Conservation (phyloP, 1,140 invertebrate species). For the Stegodyphus mimosarum region DNA sequence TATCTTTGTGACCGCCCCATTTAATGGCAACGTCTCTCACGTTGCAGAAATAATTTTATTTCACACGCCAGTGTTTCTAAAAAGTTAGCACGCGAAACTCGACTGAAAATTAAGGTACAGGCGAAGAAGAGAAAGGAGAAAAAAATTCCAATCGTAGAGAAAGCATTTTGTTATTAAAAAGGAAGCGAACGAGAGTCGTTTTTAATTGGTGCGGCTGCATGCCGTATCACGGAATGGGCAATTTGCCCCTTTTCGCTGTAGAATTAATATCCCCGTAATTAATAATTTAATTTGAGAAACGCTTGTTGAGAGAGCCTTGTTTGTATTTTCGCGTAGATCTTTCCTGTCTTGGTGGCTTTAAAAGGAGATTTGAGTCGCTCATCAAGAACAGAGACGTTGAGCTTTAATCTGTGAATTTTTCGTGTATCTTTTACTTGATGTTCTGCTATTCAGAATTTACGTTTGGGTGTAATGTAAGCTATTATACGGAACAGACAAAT, state of each 20-base stretch:
- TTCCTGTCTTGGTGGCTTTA: too few relatives aligned
- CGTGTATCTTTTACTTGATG: too few relatives aligned
- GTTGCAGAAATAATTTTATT: conserved; percentile 27
- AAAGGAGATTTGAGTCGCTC: too few relatives aligned
- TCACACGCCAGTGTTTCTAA: conserved; percentile 12
- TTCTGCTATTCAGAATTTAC: too few relatives aligned
- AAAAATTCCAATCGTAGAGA: conserved; percentile 22
- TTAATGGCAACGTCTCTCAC: conserved; percentile 21
- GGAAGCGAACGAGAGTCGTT: conserved; percentile 15
- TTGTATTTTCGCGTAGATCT: not conserved
- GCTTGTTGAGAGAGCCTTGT: not conserved
- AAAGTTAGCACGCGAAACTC: not conserved
- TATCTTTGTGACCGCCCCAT: conserved; percentile 16
- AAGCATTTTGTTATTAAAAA: conserved; percentile 46
- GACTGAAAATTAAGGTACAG: conserved; percentile 26
- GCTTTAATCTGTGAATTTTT: too few relatives aligned
- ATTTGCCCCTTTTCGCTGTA: conserved; percentile 9
- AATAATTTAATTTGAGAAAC: conserved; percentile 40
- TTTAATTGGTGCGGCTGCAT: conserved; percentile 35
- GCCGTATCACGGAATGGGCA: not conserved
- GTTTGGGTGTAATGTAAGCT: too few relatives aligned
- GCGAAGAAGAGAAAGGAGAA: not conserved
- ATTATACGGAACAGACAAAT: too few relatives aligned
- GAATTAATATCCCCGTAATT: conserved; percentile 34
- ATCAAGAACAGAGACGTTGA: too few relatives aligned